phyloP scores from a whole-genome alignment of 2,113 vertebrate genomes.

The Pundamilia nyererei region DNA sequence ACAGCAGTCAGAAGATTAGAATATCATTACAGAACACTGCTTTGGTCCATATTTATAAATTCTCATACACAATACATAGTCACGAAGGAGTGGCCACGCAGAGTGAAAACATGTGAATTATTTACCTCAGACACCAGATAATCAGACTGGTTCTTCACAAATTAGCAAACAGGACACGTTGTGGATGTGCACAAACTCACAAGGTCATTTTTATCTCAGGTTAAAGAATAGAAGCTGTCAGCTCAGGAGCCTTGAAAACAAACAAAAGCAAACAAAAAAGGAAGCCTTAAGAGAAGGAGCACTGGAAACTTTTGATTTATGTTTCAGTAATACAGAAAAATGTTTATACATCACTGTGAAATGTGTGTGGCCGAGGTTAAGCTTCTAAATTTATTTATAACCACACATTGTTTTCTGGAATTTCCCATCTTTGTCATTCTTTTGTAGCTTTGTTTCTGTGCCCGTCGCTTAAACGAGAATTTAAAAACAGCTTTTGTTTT shows the following conservation, averaged over 20 bases:
- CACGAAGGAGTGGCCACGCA: neutral
- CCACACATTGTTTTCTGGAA: neutral
- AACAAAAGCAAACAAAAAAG: neutral
- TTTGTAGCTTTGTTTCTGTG: neutral
- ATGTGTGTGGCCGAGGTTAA: neutral
- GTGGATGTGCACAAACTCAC: neutral
- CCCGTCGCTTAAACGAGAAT: neutral
- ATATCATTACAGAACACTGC: neutral
- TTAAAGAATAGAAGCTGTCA: neutral
- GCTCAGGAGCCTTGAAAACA: neutral
- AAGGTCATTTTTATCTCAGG: conserved; percentile 23
- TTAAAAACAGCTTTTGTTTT: fast-evolving
- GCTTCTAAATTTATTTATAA: neutral
- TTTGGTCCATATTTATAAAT: neutral
- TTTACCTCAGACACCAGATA: conserved; percentile 24
- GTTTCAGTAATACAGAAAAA: neutral
- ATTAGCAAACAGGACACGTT: conserved; percentile 9
- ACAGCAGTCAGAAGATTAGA: neutral
- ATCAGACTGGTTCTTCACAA: neutral
- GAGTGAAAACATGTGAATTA: conserved; percentile 20
- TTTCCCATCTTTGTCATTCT: neutral
- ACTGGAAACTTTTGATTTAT: neutral
- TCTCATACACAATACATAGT: neutral
- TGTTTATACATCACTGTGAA: neutral
- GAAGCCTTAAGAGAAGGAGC: neutral